Evolutionary conservation across 1,140 invertebrate genomes (phyloP).

Genomic region (Pseudomyrmex sp.): DNA sequence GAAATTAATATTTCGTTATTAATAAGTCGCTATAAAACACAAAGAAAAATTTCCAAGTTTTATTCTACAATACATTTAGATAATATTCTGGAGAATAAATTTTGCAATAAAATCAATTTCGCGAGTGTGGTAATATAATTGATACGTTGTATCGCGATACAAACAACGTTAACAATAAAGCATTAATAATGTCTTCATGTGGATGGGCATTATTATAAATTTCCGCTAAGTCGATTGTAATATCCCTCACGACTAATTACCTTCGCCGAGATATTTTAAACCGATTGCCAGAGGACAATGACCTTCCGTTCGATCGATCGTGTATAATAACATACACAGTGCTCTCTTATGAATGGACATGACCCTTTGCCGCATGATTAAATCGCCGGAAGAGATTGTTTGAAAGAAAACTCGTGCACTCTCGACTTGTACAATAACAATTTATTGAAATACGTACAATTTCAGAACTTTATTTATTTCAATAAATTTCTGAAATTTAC

Average conservation of each 20-base stretch:
- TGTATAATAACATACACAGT: not conserved
- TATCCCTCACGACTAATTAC: conserved; percentile 17
- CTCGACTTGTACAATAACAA: not conserved
- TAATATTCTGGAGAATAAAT: no score
- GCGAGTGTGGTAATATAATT: not conserved
- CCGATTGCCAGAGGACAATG: not conserved
- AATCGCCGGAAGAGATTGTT: conserved; percentile 26
- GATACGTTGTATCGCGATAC: not conserved
- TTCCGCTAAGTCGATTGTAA: conserved; percentile 28
- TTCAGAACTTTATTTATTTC: no score
- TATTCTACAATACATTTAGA: no score
- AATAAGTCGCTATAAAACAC: not conserved
- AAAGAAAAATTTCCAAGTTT: not conserved
- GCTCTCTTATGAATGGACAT: conserved; percentile 8
- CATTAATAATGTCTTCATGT: conserved; percentile 2
- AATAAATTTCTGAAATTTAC: not conserved
- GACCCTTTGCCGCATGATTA: not conserved
- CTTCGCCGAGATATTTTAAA: conserved; percentile 7
- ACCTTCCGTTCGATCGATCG: conserved; percentile 18
- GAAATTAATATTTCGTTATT: no score
- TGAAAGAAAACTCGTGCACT: not conserved
- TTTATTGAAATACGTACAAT: no score
- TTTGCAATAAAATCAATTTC: not conserved
- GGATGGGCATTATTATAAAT: conserved; percentile 3
- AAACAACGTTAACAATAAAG: not conserved